Evolutionary conservation across 2,113 vertebrate genomes (phyloP), one percentile per base, ranked within the genome.

Genomic region (Dicrurus megarhynchus): DNA sequence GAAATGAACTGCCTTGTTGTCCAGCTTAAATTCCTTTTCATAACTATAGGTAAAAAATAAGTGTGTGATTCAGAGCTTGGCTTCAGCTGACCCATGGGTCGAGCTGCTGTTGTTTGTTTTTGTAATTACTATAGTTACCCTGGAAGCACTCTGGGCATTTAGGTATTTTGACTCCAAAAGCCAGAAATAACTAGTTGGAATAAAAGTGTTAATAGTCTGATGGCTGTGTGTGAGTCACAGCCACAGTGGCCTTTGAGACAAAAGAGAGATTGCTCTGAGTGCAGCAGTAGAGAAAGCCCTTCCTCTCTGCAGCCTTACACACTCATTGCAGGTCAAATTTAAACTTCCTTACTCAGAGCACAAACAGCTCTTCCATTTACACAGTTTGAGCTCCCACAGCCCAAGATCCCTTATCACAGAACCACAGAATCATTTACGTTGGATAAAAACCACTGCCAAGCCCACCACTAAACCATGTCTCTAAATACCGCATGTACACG

Each of bases 101-200:
- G 8, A 90, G 52, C 64, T 86, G 79, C 87, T 89, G 79, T 61
- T 97, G 93, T 97, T 97, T 97, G 97, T 97, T 97, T 86, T 88
- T 91, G 73, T 78, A 61, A 97, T 97, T 97, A 92, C 97, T 96
- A 97, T 97, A 96, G 97, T 96, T 95, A 97, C 97, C 57, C 74
- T 96, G 92, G 93, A 96, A 96, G 94, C 87, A 82, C 77, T 84
- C 77, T 50, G 80, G 75, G 59, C 52, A 90, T 85, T 95, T 94
- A 92, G 74, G 80, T 89, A 87, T 96, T 93, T 68, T 89, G 84
- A 69, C 65, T 92, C 85, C 1, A 8, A 93, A 95, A 95, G 68
- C 93, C 96, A 97, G 96, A 97, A 97, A 96, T 96, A 97, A 78
- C 90, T 87, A 95, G 93, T 33, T 91, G 93, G 95, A 97, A 97